Evolutionary conservation across 2,797 vertebrate species (phyloP).

Genomic region (Eulemur mongoz): DNA sequence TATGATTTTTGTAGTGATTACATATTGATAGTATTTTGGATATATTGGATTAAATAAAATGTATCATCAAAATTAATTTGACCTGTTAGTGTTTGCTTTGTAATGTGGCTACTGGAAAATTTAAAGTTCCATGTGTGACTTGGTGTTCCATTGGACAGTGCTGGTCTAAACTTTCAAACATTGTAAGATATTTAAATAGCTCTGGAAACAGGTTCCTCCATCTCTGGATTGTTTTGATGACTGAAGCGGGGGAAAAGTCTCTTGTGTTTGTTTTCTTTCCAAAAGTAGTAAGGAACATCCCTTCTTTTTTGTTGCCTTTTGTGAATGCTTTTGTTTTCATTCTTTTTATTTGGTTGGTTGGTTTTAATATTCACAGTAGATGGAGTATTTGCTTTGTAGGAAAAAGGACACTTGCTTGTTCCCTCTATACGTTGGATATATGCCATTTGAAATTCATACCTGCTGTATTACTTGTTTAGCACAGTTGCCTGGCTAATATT

Average conservation of each 20-base stretch:
- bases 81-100: neutral
- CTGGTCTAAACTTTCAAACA: conserved; percentile 1
- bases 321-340: neutral
- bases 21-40: conserved; percentile 6
- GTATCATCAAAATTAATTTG: conserved; percentile 10
- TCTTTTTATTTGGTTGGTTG: neutral
- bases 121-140: neutral
- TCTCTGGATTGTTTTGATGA: neutral
- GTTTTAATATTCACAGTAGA: neutral
- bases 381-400: neutral
- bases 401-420: neutral
- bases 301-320: conserved; percentile 9
- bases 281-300: neutral
- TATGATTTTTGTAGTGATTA: neutral
- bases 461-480: neutral
- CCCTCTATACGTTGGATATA: neutral
- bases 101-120: neutral
- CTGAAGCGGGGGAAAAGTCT: neutral
- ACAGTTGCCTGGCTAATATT: neutral
- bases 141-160: neutral
- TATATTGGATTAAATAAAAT: neutral
- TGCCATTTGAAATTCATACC: neutral
- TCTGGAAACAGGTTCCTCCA: neutral
- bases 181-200: neutral
- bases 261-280: conserved; percentile 21